Base-by-base conservation (phyloP, 2,113 vertebrate species). In the Hoplias malabaricus region DNA sequence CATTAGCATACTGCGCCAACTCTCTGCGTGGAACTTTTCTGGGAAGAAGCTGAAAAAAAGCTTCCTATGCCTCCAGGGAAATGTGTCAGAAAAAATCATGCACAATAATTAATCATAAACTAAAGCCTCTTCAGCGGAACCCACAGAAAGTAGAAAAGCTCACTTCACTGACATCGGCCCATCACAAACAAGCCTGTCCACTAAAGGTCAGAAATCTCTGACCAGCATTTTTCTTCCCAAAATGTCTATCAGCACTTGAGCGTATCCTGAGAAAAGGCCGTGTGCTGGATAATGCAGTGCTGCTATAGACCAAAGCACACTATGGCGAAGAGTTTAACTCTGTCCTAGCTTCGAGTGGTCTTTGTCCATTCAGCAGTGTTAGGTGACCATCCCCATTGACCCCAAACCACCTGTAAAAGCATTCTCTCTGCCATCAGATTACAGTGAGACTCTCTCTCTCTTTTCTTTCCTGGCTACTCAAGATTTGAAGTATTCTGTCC, bases 91-190 rank as follows among this genome's bases (percentile, higher is more conserved):
- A 79, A 72, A 72, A 57, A 61, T 66, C 66, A 54, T 59, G 50
- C 34, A 65, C 33, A 65, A 73, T 73, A 57, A 73, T 78, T 73
- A 46, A 81, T 77, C 62, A 73, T 81, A 53, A 71, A 57, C 67
- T 68, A 46, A 74, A 70, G 43, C 27, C 19, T 54, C 12, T 54
- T 75, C 54, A 80, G 69, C 61, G 48, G 70, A 38, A 9, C 6
- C 56, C 36, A 36, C 46, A 40, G 36, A 29, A 63, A 70, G n/a
- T 11, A 0, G 9, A 11, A 34, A 40, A 53, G 43, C 54, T 50
- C 6, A 73, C 46, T 38, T 73, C 40, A 10, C 43, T 54, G 59
- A 31, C 69, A 79, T 72, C 21, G n/a, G n/a, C 63, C 31, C 57
- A 25, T 71, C 57, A 23, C 43, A 72, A n/a, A 65, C 62, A 31